phyloP scores from a whole-genome alignment of 2,797 vertebrate species.

The Spinus olivaceus region DNA sequence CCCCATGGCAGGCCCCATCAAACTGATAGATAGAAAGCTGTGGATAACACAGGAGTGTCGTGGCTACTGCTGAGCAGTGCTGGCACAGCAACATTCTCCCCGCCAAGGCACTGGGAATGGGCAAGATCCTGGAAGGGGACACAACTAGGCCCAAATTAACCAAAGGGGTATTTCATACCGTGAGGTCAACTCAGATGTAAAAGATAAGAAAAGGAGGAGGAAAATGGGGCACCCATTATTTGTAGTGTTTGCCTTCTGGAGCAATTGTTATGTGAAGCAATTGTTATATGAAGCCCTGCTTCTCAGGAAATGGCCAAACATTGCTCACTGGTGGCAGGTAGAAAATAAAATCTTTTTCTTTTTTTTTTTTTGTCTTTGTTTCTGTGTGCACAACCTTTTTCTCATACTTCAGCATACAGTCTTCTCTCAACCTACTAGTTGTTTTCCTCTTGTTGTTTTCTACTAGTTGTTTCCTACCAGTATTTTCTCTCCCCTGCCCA shows the following conservation, averaged over 20 bases:
- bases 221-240: neutral
- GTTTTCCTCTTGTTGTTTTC: neutral
- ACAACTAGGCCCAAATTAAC: neutral
- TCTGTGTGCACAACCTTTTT: neutral
- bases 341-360: too few relatives aligned
- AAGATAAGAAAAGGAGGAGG: neutral
- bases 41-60: neutral
- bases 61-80: neutral
- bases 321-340: neutral
- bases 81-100: neutral
- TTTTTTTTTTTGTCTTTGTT: neutral
- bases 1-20: neutral
- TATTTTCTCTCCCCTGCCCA: neutral
- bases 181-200: neutral
- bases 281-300: rapidly evolving
- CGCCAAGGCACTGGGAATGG: neutral
- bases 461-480: neutral
- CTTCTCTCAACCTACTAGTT: neutral
- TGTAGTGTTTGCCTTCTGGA: neutral
- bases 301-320: too few relatives aligned
- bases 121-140: neutral
- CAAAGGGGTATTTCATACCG: neutral
- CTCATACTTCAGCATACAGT: neutral
- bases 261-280: rapidly evolving
- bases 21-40: neutral